Evolutionary conservation across 2,888 invertebrate species (phyloP), one percentile per base, ranked within the genome.

Genomic region (Tinea pellionella): DNA sequence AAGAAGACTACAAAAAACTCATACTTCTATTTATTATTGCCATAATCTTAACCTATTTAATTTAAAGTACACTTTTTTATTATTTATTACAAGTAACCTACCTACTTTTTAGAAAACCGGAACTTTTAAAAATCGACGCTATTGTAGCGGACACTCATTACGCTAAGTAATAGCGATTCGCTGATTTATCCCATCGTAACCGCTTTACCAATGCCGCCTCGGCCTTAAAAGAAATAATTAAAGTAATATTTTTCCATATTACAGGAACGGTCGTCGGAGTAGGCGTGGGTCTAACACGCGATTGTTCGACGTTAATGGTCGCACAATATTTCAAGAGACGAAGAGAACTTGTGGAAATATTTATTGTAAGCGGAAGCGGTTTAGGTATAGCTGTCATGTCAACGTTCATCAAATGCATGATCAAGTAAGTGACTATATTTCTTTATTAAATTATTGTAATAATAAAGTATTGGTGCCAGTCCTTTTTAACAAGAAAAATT

Each of bases 271-370:
- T 91, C 61, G 90, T 91, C 53, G 94, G 95, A 41, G 91, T 95
- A 60, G 96, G 96, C 61, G 94, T 95, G 61, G 95, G 95, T 42
- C 90, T 96, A 75, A 95, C 95, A 6, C 83, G 95, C 64, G 95
- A 95, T 78, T 95, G 95, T 70, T 94, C 95, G 18, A 94, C 94
- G 47, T 83, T 96, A 68, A 96, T 96, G 94, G 94, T 96, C 63
- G 96, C 95, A 43, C 95, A 95, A 77, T 96, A 96, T 84, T 96
- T 96, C 89, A 95, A 95, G 75, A 80, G 94, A 64, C 89, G 92
- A 68, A 85, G 96, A 62, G 96, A 96, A 78, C 89, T 95, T 67
- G 95, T 96, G 59, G 96, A 96, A 81, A 94, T 96, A 71, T 93
- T 96, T 77, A 93, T 96, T 65, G 93, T 95, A 60, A 93, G 94